These are phyloP conservation scores for Genyomyrus donnyi DNA, from an alignment of 2,113 vertebrate species.

Conservation along the genomic window DNA sequence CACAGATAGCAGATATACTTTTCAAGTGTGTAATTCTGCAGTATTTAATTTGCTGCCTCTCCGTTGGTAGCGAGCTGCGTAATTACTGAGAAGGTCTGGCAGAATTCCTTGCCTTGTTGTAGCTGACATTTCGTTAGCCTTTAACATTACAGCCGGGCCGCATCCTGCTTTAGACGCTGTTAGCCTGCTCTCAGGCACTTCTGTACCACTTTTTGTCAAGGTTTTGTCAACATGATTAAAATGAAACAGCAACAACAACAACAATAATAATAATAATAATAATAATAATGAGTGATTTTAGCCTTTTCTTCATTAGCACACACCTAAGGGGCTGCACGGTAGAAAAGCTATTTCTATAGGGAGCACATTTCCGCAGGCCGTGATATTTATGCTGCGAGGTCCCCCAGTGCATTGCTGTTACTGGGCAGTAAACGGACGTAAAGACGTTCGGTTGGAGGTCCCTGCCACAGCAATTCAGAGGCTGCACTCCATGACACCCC, in stretches of 20 bases:
- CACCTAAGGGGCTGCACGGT: not conserved
- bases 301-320: not conserved
- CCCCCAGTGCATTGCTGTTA: not conserved
- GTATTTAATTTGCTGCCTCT: slow-evolving; percentile 8
- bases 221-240: not conserved
- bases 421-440: not conserved
- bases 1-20: not conserved
- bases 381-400: not conserved
- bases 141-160: not conserved
- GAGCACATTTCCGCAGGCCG: not conserved
- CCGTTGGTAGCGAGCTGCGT: not conserved
- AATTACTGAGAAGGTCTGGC: not conserved
- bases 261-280: not conserved
- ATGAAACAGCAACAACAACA: not conserved
- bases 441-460: not conserved
- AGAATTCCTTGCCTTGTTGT: not conserved
- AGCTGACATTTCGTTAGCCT: not conserved
- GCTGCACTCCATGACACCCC: not conserved
- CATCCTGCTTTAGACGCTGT: not conserved
- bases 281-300: not conserved
- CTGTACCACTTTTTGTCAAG: not conserved
- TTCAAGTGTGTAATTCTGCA: slow-evolving; percentile 1
- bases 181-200: not conserved
- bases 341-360: not conserved
- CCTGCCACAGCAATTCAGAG: not conserved